phyloP scores from a whole-genome alignment of 2,888 invertebrate species.

The Amphipoea oculea region DNA sequence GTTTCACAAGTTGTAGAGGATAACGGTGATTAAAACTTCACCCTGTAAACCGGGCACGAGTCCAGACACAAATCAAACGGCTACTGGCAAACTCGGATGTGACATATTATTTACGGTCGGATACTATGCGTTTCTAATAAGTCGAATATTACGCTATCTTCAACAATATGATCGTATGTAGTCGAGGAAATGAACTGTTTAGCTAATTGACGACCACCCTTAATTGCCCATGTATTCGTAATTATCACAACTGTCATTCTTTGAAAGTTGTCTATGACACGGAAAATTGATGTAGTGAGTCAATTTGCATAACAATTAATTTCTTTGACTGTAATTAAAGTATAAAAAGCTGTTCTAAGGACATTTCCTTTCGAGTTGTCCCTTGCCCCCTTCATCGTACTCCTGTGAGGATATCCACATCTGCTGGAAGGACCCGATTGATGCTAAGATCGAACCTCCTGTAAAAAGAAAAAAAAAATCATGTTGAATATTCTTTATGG shows the following conservation, averaged over 20 bases:
- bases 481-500: not conserved
- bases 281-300: not conserved
- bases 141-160: slow-evolving; percentile 3
- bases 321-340: not conserved
- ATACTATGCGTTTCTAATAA: not conserved
- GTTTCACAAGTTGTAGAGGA: too few relatives aligned
- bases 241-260: not conserved
- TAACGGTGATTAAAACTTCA: too few relatives aligned
- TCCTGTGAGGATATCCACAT: slow-evolving; percentile 99
- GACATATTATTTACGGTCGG: not conserved
- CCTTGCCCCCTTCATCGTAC: slow-evolving; percentile 99
- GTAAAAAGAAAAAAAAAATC: slow-evolving; percentile 46
- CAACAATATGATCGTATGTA: slow-evolving; percentile 6
- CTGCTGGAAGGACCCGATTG: slow-evolving; percentile 99
- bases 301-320: slow-evolving; percentile 6
- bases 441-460: slow-evolving; percentile 98
- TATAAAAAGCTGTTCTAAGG: slow-evolving; percentile 88
- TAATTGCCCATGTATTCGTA: not conserved
- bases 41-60: not conserved
- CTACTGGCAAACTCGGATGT: not conserved
- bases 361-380: slow-evolving; percentile 98
- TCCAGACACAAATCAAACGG: not conserved
- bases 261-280: not conserved
- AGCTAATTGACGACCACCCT: not conserved
- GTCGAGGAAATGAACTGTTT: not conserved